Evolutionary conservation across 2,113 vertebrate genomes (phyloP).

Genomic region (Dolichallabes microphthalmus): DNA sequence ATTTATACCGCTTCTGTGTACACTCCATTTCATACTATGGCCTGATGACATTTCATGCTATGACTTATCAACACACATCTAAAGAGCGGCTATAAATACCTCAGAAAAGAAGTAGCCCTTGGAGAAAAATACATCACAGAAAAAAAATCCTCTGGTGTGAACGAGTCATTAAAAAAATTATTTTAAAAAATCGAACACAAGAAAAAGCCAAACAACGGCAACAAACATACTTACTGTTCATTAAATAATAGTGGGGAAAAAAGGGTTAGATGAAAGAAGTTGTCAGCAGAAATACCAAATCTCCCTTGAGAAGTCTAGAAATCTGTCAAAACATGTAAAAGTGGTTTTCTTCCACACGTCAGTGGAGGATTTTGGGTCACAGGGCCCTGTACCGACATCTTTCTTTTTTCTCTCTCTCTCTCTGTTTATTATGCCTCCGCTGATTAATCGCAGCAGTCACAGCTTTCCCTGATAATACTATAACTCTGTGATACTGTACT

Average conservation of each 20-base stretch:
- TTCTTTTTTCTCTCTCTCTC: slow-evolving; percentile 54
- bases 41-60: background rate
- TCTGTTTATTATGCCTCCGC: slow-evolving; percentile 73
- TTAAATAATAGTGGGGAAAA: slow-evolving; percentile 56
- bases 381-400: slow-evolving; percentile 59
- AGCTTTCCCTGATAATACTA: slow-evolving; percentile 65
- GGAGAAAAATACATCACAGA: background rate
- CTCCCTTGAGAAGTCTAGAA: slow-evolving; percentile 47
- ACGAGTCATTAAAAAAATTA: background rate
- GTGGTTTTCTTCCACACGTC: slow-evolving; percentile 40
- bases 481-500: background rate
- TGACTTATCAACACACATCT: background rate
- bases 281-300: slow-evolving; percentile 60
- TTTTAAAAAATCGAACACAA: slow-evolving; percentile 21
- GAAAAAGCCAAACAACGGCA: slow-evolving; percentile 24
- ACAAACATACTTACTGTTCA: slow-evolving; percentile 1
- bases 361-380: slow-evolving; percentile 59
- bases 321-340: slow-evolving; percentile 55
- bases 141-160: background rate
- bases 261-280: slow-evolving; percentile 47
- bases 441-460: slow-evolving; percentile 76
- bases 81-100: background rate
- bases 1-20: background rate
- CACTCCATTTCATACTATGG: background rate
- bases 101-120: background rate